Base-by-base conservation (phyloP, 1,140 invertebrate genomes). In the Rhysida immarginata region DNA sequence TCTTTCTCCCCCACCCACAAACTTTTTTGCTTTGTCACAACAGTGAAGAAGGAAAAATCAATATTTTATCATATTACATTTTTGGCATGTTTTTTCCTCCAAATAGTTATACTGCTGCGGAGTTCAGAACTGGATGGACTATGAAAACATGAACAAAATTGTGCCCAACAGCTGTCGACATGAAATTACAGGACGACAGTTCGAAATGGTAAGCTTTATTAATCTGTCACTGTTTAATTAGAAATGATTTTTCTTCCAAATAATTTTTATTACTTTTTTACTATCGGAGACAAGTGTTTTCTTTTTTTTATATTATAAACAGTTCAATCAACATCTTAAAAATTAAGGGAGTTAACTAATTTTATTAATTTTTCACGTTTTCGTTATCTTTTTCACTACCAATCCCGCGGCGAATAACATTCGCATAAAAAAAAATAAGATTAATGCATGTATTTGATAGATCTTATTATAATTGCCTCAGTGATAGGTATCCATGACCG, bases 41-140 rank as follows among this genome's bases (percentile, higher is more conserved):
- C n/a, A n/a, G n/a, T n/a, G n/a, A n/a, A n/a, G n/a, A n/a, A n/a
- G n/a, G n/a, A n/a, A n/a, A n/a, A n/a, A n/a, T n/a, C n/a, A n/a
- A n/a, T n/a, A n/a, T n/a, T n/a, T n/a, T n/a, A n/a, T n/a, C n/a
- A n/a, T n/a, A n/a, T n/a, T n/a, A n/a, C n/a, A n/a, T n/a, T n/a
- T n/a, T n/a, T n/a, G n/a, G n/a, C n/a, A n/a, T n/a, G n/a, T n/a
- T n/a, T n/a, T n/a, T n/a, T n/a, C n/a, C n/a, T n/a, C n/a, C n/a
- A n/a, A n/a, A n/a, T n/a, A 88, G 84, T 79, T 91, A 61, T 85
- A 84, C 25, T 92, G 87, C 65, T 92, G 87, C 58, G 88, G 88
- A 11, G 84, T 85, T 1, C 78, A 81, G 51, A 85, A 85, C 0
- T 80, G 86, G 0, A 79, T 78, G 66, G 88, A 92, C 68, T 92